Evolutionary conservation across 1,140 invertebrate genomes (phyloP).

Genomic region (Diachasmimorpha longicaudata): DNA sequence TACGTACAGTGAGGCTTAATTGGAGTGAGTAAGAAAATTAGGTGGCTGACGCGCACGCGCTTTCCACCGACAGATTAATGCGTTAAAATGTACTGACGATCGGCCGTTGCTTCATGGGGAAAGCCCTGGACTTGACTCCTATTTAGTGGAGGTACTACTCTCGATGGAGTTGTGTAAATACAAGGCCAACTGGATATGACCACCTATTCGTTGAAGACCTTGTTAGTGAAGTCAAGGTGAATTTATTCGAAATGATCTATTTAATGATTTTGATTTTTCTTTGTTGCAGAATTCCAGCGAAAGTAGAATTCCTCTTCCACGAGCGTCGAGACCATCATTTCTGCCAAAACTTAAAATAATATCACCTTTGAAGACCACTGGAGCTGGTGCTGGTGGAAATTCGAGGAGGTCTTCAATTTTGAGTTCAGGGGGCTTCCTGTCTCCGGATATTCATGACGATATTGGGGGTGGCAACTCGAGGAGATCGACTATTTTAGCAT

Average conservation of each 20-base stretch:
- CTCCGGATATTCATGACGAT: background rate
- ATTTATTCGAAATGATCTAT: background rate
- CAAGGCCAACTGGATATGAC: background rate
- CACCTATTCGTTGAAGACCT: background rate
- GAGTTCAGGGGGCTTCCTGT: background rate
- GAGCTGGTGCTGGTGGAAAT: background rate
- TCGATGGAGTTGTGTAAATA: background rate
- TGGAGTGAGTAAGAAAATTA: conserved; percentile 3
- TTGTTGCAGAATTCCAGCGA: conserved; percentile 50
- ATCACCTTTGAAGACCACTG: conserved; percentile 31
- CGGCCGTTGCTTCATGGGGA: background rate
- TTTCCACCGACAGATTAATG: background rate
- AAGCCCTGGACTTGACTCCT: background rate
- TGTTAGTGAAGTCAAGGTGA: background rate
- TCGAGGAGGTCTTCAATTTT: conserved; percentile 16
- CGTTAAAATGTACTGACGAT: background rate
- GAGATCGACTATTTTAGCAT: background rate
- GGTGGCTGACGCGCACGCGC: background rate
- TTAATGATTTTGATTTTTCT: background rate
- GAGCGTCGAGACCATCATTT: conserved; percentile 50
- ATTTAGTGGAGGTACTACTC: background rate
- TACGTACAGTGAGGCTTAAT: background rate
- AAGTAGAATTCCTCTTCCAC: conserved; percentile 52
- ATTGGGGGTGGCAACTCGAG: conserved; percentile 11
- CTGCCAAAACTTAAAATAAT: conserved; percentile 48